phyloP scores from a whole-genome alignment of 2,113 vertebrate species.

The Pipra filicauda region DNA sequence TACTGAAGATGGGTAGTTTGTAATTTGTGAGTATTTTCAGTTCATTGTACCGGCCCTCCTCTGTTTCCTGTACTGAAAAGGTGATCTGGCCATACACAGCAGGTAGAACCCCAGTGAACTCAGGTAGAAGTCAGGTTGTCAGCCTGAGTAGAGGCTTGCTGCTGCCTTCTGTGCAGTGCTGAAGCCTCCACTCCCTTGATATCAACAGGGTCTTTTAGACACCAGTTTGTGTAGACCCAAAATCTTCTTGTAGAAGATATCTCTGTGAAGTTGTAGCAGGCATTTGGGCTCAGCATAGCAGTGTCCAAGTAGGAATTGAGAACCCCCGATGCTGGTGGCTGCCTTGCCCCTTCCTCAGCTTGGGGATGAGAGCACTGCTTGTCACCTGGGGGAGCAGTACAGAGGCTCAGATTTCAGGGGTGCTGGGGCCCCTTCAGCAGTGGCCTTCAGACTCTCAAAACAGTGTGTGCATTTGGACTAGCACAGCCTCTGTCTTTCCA shows the following conservation, averaged over 20 bases:
- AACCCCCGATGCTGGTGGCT: not conserved
- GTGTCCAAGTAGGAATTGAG: not conserved
- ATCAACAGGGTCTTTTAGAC: not conserved
- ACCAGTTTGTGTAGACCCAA: not conserved
- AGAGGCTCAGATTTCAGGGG: rapidly evolving
- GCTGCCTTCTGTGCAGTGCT: not conserved
- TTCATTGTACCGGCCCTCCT: not conserved
- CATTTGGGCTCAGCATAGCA: not conserved
- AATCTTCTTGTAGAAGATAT: not conserved
- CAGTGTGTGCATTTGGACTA: not conserved
- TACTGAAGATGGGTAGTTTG: not conserved
- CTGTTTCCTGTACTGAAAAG: not conserved
- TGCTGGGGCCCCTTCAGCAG: no score
- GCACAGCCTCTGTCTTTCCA: not conserved
- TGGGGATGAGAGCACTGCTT: not conserved
- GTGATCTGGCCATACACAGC: not conserved
- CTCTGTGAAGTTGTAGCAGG: not conserved
- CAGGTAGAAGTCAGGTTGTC: not conserved
- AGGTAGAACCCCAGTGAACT: not conserved
- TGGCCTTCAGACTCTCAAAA: not conserved
- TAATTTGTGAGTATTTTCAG: not conserved
- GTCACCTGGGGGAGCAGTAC: not conserved
- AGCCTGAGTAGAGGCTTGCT: not conserved
- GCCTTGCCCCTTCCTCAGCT: not conserved
- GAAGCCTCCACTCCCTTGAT: not conserved